Percentiles rank a stretch among this genome's conserved stretches.
phyloP scores from a whole-genome alignment of 2,113 vertebrate species.

The Podocnemis expansa region DNA sequence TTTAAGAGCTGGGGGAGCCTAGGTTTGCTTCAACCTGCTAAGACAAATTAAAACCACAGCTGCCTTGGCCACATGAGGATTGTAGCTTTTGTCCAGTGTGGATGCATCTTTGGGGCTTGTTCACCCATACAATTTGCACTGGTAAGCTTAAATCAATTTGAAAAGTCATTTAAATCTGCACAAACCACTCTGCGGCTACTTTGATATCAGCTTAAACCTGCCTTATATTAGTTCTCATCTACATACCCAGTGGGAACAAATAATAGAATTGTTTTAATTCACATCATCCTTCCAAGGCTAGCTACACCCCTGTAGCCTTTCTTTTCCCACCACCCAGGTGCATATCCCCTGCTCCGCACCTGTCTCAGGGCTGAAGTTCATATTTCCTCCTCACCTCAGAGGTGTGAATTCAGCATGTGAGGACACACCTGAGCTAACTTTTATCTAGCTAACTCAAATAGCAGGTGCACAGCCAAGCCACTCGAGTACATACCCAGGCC shows the following conservation, averaged over 20 bases:
- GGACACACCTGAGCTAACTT: neutral
- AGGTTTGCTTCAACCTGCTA: neutral
- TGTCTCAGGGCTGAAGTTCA: neutral
- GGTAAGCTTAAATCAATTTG: neutral
- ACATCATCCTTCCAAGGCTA: neutral
- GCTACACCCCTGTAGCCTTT: neutral
- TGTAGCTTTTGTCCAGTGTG: rapidly evolving
- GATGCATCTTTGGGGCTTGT: neutral
- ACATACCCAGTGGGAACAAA: neutral
- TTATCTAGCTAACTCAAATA: neutral
- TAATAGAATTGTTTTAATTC: neutral
- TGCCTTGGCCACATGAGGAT: rapidly evolving
- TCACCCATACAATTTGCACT: rapidly evolving
- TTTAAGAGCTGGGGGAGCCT: neutral
- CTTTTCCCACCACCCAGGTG: neutral
- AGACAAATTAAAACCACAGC: rapidly evolving
- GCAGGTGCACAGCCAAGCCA: neutral
- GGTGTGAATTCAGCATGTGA: neutral
- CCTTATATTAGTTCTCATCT: neutral
- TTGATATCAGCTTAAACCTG: rapidly evolving
- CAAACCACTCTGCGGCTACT: neutral
- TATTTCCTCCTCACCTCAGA: neutral
- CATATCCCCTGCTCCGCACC: neutral
- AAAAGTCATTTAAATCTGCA: neutral
- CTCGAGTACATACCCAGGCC: neutral